A percentile compares a stretch with the other conserved stretches of the same genome.
These are phyloP conservation scores for Eulemur coronatus DNA, from an alignment of 2,797 vertebrate species.

Conservation along the genomic window DNA sequence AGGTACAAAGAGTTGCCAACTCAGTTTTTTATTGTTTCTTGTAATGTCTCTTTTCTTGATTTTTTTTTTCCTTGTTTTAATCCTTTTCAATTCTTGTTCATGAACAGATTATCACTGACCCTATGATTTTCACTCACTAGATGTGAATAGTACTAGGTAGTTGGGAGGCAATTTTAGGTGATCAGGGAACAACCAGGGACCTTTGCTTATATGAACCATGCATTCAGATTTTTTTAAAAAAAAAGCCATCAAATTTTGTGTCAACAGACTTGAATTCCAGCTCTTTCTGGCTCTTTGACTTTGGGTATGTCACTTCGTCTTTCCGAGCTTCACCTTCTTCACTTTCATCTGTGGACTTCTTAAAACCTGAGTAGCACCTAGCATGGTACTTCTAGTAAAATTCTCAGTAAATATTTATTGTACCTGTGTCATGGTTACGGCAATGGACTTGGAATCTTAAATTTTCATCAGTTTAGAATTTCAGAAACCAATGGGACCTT, in stretches of 20 bases:
- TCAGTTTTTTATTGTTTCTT: neutral
- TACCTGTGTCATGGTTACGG: neutral
- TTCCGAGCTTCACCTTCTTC: neutral
- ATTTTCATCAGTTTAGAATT: neutral
- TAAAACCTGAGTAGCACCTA: neutral
- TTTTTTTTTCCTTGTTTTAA: neutral
- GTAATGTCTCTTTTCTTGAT: neutral
- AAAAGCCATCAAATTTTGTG: neutral
- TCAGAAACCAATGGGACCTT: neutral
- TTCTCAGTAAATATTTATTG: neutral
- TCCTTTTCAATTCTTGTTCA: neutral
- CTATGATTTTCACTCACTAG: neutral
- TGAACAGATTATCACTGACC: neutral
- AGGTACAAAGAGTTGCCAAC: neutral
- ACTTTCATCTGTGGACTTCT: neutral
- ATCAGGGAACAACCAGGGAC: neutral
- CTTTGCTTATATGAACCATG: neutral
- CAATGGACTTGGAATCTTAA: neutral
- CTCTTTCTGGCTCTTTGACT: neutral
- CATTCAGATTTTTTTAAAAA: neutral
- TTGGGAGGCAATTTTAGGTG: neutral
- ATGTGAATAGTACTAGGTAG: neutral
- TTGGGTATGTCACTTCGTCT: neutral
- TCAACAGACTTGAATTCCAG: neutral
- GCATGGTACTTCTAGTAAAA: neutral